Evolutionary conservation across 2,113 vertebrate genomes (phyloP).

Genomic region (Serinus canaria): DNA sequence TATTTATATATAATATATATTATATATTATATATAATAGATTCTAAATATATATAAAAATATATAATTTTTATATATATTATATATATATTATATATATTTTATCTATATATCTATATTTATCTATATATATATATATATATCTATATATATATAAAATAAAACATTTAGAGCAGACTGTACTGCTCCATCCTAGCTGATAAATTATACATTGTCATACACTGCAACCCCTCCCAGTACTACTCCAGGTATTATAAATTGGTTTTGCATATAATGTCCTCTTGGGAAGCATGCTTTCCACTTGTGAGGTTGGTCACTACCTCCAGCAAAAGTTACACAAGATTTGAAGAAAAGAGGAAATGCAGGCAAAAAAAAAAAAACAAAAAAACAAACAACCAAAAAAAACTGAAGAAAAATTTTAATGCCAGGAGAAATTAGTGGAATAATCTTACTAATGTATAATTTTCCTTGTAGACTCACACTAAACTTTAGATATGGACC

Average conservation of each 20-base stretch:
- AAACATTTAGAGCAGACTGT: not conserved
- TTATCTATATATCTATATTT: too few relatives aligned
- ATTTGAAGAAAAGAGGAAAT: not conserved
- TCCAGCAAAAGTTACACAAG: not conserved
- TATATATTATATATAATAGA: too few relatives aligned
- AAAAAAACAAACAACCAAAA: not conserved
- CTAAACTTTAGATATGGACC: not conserved
- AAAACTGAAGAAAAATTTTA: not conserved
- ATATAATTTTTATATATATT: too few relatives aligned
- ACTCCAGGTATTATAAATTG: not conserved
- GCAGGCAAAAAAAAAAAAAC: too few relatives aligned
- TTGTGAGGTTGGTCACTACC: not conserved
- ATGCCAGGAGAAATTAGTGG: not conserved
- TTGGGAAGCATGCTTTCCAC: not conserved
- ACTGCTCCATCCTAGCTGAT: not conserved
- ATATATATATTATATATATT: too few relatives aligned
- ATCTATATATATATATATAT: not conserved
- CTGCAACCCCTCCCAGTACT: not conserved
- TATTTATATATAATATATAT: too few relatives aligned
- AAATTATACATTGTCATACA: not conserved
- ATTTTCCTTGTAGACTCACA: not conserved
- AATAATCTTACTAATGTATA: not conserved
- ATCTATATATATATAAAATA: not conserved
- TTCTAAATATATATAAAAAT: too few relatives aligned
- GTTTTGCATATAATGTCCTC: not conserved